Evolutionary conservation across 2,113 vertebrate species (phyloP), one percentile per base, ranked within the genome.

Genomic region (Columbina picui): DNA sequence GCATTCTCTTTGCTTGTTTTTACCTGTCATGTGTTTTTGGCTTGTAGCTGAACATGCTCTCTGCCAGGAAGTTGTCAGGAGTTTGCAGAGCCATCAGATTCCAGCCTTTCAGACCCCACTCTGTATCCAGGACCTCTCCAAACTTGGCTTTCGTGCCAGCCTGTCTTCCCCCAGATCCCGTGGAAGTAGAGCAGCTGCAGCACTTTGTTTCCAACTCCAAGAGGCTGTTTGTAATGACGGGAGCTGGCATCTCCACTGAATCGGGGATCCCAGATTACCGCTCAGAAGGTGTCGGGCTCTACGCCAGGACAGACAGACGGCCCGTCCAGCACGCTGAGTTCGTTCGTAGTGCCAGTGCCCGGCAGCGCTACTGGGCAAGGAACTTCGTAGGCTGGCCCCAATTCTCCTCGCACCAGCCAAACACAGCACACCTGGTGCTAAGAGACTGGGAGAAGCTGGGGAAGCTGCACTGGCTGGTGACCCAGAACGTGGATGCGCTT

Each of bases 211-310:
- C 93, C 22, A 96, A 89, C 41, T 98, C 99, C 91, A 98, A 95
- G 71, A 98, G 96, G 39, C 97, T 99, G 67, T 98, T 99, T 32
- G 98, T 99, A 8, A 97, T 99, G 95, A 99, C 98, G 0, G 99
- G 99, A 36, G 99, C 99, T 2, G 99, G 99, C 9, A 97, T 99
- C 32, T 99, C 99, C 1, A 99, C 99, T 0, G 99, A 99, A 92
- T 99, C 99, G 0, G 99, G 99, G 41, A 99, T 99, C 93, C 99
- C 99, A 0, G 99, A 99, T 82, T 99, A 99, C 91, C 98, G 99
- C 53, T 99, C 99, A 0, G 99, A 99, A 75, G 98, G 99, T 0
- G 98, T 99, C 2, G 99, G 99, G 38, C 98, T 99, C 38, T 99
- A 99, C 0, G 98, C 99, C 30, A 98, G 99, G 91, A 99, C 99